These are phyloP conservation scores for Bombus confusus DNA, from an alignment of 1,140 invertebrate genomes.

Conservation along the genomic window DNA sequence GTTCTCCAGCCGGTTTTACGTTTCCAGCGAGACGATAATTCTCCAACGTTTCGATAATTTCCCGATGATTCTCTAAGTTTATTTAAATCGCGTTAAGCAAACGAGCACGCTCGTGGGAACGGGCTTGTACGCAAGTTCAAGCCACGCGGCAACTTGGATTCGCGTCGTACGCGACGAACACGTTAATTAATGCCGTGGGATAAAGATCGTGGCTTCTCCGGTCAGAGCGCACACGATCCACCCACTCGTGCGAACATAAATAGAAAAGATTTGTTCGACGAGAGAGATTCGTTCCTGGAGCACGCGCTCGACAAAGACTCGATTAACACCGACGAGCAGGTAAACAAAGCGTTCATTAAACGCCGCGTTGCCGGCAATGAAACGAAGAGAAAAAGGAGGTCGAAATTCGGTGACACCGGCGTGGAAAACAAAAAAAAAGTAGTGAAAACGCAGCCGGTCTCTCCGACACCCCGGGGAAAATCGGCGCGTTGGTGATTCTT, in stretches of 20 bases:
- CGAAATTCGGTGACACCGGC: not conserved
- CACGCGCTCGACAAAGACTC: constrained; percentile 15
- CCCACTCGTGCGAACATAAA: not conserved
- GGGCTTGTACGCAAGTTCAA: too few species aligned
- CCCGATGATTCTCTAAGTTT: too few species aligned
- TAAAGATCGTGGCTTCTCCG: not conserved
- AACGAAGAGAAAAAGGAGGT: not conserved
- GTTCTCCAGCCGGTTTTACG: too few species aligned
- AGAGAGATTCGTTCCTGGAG: constrained; percentile 3
- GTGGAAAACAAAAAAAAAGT: not conserved
- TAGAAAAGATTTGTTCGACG: not conserved
- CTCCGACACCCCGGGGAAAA: constrained; percentile 25
- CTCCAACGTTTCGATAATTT: too few species aligned
- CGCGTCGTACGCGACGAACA: too few species aligned
- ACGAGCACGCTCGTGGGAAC: too few species aligned
- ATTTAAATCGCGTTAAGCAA: too few species aligned
- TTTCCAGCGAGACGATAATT: too few species aligned
- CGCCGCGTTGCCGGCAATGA: constrained; percentile 13
- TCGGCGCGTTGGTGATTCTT: constrained; percentile 44
- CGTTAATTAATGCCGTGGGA: too few species aligned
- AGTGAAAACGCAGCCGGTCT: constrained; percentile 29
- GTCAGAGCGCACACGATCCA: not conserved
- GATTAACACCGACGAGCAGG: constrained; percentile 27
- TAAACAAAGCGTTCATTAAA: constrained; percentile 42
- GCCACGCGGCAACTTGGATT: too few species aligned